These are phyloP conservation scores for Phalanger gymnotis DNA, from an alignment of 2,797 vertebrate genomes.

Conservation along the genomic window DNA sequence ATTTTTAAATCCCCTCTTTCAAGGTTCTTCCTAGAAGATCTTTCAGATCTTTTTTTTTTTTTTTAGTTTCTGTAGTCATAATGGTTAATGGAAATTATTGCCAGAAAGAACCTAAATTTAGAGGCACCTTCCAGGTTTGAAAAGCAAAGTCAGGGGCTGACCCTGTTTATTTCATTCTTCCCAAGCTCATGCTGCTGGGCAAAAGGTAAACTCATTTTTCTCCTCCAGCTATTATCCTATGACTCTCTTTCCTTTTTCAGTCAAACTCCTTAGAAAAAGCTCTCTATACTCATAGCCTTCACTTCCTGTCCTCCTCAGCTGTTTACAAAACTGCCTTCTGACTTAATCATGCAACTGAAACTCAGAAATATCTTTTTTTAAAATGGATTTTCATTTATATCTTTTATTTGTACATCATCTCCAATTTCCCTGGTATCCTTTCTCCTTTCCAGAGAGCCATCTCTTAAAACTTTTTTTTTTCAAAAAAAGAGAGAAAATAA, in stretches of 20 bases:
- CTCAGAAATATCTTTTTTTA: not conserved
- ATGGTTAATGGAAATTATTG: not conserved
- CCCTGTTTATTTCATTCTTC: not conserved
- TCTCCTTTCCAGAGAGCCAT: not conserved
- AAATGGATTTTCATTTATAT: not conserved
- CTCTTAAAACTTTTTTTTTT: not conserved
- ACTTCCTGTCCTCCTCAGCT: not conserved
- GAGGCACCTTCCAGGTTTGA: not conserved
- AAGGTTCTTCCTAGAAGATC: not conserved
- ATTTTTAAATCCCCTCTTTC: not conserved
- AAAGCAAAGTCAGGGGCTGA: not conserved
- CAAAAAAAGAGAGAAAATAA: not conserved
- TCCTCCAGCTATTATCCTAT: not conserved
- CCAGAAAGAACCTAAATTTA: conserved; percentile 14
- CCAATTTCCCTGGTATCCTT: not conserved
- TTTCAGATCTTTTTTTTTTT: not conserved
- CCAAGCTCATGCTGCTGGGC: not conserved
- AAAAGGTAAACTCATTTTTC: too few species aligned
- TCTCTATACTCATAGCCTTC: not conserved
- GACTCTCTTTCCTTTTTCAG: not conserved
- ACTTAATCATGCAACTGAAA: not conserved
- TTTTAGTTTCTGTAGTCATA: not conserved
- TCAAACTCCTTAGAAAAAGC: not conserved
- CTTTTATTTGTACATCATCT: not conserved
- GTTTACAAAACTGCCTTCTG: not conserved